Evolutionary conservation across 1,140 invertebrate species (phyloP).

Genomic region (Calephelis virginiensis): DNA sequence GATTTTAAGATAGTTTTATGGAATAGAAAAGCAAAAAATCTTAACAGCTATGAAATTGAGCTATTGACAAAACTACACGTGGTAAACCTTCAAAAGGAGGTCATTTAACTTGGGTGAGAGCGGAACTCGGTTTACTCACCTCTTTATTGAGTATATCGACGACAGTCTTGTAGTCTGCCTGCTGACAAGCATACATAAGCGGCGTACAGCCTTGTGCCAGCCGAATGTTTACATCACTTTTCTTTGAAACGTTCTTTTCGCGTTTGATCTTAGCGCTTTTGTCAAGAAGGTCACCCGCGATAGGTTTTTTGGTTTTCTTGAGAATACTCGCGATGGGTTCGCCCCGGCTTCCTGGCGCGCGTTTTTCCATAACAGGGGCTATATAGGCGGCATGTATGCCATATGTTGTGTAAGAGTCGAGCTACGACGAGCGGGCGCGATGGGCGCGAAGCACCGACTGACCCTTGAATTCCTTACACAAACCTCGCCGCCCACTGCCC

Average conservation of each 20-base stretch:
- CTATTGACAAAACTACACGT: background rate
- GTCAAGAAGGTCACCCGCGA: constrained; percentile 59
- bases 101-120: background rate
- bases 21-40: too few species aligned
- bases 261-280: constrained; percentile 68
- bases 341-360: constrained; percentile 52
- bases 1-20: too few species aligned
- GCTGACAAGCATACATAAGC: constrained; percentile 94
- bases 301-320: constrained; percentile 59
- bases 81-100: background rate
- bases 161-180: constrained; percentile 79
- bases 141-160: constrained; percentile 74
- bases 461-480: constrained; percentile 35
- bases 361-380: constrained; percentile 69
- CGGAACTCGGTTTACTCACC: constrained; percentile 50
- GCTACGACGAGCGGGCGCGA: constrained; percentile 59
- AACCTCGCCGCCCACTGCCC: constrained; percentile 47
- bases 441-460: constrained; percentile 67
- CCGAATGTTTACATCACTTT: constrained; percentile 56
- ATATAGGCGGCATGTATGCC: constrained; percentile 40
- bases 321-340: constrained; percentile 70
- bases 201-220: constrained; percentile 83
- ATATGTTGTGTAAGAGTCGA: constrained; percentile 38
- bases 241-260: constrained; percentile 54
- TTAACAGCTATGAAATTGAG: too few species aligned